Evolutionary conservation across 2,113 vertebrate species (phyloP).

Genomic region (Thunnus thynnus): DNA sequence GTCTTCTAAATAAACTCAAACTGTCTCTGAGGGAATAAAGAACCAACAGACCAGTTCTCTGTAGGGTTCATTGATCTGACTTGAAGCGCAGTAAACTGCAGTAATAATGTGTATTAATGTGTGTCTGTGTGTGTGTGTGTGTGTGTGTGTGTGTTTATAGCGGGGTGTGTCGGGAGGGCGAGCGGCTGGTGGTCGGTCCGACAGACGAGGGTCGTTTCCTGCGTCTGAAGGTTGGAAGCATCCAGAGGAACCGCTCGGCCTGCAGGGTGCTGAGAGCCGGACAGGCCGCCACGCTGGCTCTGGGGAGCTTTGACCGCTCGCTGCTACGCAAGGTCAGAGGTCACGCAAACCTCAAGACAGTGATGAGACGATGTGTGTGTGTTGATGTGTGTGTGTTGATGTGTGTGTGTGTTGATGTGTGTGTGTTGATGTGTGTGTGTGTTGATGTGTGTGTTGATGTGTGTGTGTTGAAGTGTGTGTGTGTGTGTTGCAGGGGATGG

Average conservation of each 20-base stretch:
- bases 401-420: constrained; percentile 6
- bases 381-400: constrained; percentile 7
- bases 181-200: constrained; percentile 94
- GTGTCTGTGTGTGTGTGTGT: background rate
- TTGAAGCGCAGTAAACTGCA: no score
- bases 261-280: constrained; percentile 94
- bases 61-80: no score
- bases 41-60: no score
- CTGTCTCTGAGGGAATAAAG: no score
- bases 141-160: constrained; percentile 73
- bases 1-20: no score
- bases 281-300: constrained; percentile 94
- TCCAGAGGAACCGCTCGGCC: constrained; percentile 96
- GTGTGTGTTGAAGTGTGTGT: constrained; percentile 15
- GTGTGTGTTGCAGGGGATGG: constrained; percentile 89
- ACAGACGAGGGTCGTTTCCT: constrained; percentile 94
- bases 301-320: constrained; percentile 93
- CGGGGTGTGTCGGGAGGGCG: constrained; percentile 95
- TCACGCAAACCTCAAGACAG: constrained; percentile 57
- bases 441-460: constrained; percentile 4
- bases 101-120: background rate
- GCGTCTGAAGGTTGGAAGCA: constrained; percentile 93
- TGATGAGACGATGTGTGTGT: no score
- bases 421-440: constrained; percentile 2
- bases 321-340: constrained; percentile 95